phyloP scores from a whole-genome alignment of 1,140 invertebrate species.

The Heliconius nattereri region DNA sequence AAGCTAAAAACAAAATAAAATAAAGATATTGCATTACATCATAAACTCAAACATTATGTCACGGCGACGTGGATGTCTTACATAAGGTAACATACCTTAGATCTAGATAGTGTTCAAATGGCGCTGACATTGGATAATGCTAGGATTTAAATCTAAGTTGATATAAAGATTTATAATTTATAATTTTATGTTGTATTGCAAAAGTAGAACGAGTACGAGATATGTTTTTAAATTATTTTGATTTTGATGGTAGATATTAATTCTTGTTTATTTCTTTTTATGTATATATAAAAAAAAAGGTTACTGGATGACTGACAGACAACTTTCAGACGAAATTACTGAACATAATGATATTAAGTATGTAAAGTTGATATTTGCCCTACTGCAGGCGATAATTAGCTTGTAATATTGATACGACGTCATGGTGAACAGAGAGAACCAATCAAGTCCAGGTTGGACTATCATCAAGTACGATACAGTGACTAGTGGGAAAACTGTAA shows the following conservation, averaged over 20 bases:
- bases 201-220: background rate
- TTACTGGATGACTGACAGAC: too few relatives aligned
- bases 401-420: too few relatives aligned
- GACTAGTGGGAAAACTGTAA: too few relatives aligned
- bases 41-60: constrained; percentile 31
- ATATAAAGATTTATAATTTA: background rate
- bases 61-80: constrained; percentile 30
- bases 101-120: constrained; percentile 30
- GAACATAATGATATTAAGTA: too few relatives aligned
- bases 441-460: too few relatives aligned
- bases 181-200: background rate
- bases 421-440: too few relatives aligned
- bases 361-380: too few relatives aligned
- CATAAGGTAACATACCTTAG: constrained; percentile 28
- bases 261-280: background rate
- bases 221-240: background rate
- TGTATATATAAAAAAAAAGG: background rate
- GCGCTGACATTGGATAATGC: constrained; percentile 31
- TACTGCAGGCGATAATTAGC: too few relatives aligned
- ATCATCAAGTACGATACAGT: too few relatives aligned
- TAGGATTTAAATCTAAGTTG: background rate
- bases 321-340: too few relatives aligned
- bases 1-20: too few relatives aligned
- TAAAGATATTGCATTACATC: background rate
- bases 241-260: background rate